Base-by-base conservation (phyloP, 2,888 invertebrate genomes). In the Malachius bipustulatus region DNA sequence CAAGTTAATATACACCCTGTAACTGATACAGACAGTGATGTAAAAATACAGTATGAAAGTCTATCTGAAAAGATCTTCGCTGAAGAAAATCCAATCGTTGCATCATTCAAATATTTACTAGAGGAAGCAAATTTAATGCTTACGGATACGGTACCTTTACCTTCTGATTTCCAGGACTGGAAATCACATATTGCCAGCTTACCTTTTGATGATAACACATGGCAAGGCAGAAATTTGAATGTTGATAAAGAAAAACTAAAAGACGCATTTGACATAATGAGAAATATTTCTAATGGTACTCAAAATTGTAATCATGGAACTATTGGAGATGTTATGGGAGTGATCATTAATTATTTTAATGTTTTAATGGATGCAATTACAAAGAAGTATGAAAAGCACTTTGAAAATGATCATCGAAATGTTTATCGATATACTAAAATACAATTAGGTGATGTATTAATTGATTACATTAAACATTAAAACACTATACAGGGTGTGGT, bases 291-390 rank as follows among this genome's bases (percentile, higher is more conserved):
- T 14, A 6, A 31, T 6, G 31, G 31, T 6, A 13, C 12, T 14
- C 12, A 31, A 6, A 9, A 8, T n/a, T n/a, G n/a, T 8, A 19
- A 3, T 11, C 14, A 8, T 10, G 26, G 37, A 16, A 39, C 26
- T 13, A 30, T 34, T 12, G 34, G 26, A 14, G 11, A 26, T 10
- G 12, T 34, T 27, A n/a, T 47, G 3, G 30, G 41, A 16, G 28
- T 41, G 4, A 27, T 44, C 4, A 27, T 44, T 4, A 44, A 44
- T 11, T 52, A 53, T 42, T 42, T 55, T 24, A 43, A 43, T 14
- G 39, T 45, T 28, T 40, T 59, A 15, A 48, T 59, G 30, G 48
- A 54, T 30, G 52, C 54, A 38, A 56, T 60, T 24, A 48, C 57
- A 9, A 40, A 45, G 26, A 52, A 50, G 40, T 60, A 57, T 19